A percentile compares a stretch with the other conserved stretches of the same genome.
Conservation (phyloP, 2,888 invertebrate genomes). For the Lasioglossum marginatum region DNA sequence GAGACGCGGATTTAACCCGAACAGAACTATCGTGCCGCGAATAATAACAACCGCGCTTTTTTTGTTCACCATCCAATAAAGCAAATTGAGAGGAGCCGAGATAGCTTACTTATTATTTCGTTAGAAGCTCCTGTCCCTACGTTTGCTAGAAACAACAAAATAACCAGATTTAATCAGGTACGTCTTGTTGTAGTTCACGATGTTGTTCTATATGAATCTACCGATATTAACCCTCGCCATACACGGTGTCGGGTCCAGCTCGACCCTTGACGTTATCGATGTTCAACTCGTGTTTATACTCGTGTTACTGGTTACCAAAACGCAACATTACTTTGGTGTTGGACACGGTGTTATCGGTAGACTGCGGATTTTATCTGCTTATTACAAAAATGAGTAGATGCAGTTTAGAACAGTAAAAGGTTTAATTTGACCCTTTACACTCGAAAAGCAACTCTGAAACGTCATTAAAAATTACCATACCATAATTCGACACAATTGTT, state of each 20-base stretch:
- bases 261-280: background rate
- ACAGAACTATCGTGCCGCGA: conserved; percentile 1
- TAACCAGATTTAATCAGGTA: conserved; percentile 50
- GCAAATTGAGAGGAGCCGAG: conserved; percentile 33
- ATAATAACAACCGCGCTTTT: background rate
- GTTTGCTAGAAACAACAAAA: conserved; percentile 82
- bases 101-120: conserved; percentile 82
- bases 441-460: background rate
- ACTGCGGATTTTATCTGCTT: background rate
- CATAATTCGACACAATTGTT: background rate
- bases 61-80: background rate
- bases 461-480: too few species aligned
- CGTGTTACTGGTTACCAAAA: background rate
- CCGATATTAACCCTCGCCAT: conserved; percentile 8
- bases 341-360: background rate
- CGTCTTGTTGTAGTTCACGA: background rate
- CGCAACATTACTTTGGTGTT: background rate
- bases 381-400: too few species aligned
- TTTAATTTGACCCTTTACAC: background rate
- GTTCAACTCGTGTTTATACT: background rate
- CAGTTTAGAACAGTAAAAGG: background rate
- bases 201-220: conserved; percentile 21
- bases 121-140: conserved; percentile 79
- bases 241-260: background rate
- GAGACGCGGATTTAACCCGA: background rate